A percentile compares a stretch with the other conserved stretches of the same genome.
Conservation (phyloP, 2,113 vertebrate genomes). For the Syngnathus floridae region DNA sequence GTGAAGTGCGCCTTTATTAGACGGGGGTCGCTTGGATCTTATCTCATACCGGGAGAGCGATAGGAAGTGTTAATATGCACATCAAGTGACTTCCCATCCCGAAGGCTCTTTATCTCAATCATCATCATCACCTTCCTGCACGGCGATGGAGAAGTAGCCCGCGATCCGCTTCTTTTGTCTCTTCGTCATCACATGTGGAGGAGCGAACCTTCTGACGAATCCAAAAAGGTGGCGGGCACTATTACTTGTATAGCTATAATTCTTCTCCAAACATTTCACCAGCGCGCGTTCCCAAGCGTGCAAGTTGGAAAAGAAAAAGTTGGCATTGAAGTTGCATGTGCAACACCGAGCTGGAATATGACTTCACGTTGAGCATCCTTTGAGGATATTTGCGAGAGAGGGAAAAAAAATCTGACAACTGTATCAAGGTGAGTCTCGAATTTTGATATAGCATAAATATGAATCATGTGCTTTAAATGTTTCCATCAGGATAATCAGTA, state of each 20-base stretch:
- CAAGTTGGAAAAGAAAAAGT: slow-evolving; percentile 38
- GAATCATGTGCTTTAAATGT: neutral
- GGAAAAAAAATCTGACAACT: neutral
- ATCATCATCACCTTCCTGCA: slow-evolving; percentile 15
- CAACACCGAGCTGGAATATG: slow-evolving; percentile 50
- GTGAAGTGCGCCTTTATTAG: slow-evolving; percentile 69
- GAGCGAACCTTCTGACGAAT: neutral
- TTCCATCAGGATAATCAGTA: neutral
- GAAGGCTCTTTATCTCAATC: slow-evolving; percentile 38
- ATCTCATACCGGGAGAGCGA: slow-evolving; percentile 47
- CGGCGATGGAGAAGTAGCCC: slow-evolving; percentile 51
- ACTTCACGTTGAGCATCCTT: slow-evolving; percentile 22
- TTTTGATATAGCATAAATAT: neutral
- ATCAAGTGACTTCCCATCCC: neutral
- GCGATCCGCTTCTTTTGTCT: slow-evolving; percentile 75
- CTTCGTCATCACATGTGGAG: slow-evolving; percentile 19
- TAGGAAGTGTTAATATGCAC: slow-evolving; percentile 19
- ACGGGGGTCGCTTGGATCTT: slow-evolving; percentile 61
- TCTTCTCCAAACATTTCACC: neutral
- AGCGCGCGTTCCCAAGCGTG: slow-evolving; percentile 6
- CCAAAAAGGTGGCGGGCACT: neutral
- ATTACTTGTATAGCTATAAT: neutral
- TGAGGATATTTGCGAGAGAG: neutral
- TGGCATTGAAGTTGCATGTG: neutral
- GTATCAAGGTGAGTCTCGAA: slow-evolving; percentile 53